These are phyloP conservation scores for Bombus waltoni DNA, from an alignment of 1,140 invertebrate species.

Conservation along the genomic window DNA sequence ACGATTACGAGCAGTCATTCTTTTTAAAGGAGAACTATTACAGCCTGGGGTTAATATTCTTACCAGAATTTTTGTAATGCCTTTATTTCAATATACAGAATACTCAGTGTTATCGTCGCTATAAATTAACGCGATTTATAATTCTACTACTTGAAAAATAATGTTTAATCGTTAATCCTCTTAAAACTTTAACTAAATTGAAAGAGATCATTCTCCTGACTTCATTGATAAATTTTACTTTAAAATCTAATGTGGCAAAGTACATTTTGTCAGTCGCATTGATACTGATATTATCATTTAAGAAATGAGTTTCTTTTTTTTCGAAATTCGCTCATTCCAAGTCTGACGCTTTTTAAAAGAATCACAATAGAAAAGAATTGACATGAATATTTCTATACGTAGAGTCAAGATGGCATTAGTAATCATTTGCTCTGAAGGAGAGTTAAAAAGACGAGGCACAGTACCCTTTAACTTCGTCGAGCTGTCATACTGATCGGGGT, in stretches of 20 bases:
- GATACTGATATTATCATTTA: too few species aligned
- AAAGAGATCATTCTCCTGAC: too few species aligned
- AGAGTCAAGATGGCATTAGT: slow-evolving; percentile 47
- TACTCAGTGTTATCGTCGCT: not conserved
- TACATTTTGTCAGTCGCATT: not conserved
- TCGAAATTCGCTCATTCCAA: not conserved
- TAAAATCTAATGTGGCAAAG: too few species aligned
- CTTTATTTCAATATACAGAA: not conserved
- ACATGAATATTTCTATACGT: not conserved
- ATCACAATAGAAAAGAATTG: not conserved
- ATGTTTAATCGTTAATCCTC: not conserved
- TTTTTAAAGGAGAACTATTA: slow-evolving; percentile 60
- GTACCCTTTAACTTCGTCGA: slow-evolving; percentile 67
- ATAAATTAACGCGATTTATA: not conserved
- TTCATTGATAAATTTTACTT: too few species aligned
- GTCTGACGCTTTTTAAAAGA: not conserved
- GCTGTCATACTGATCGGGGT: slow-evolving; percentile 66
- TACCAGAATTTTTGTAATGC: slow-evolving; percentile 20
- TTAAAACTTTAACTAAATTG: too few species aligned
- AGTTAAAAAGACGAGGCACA: slow-evolving; percentile 60
- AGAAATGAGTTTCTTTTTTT: too few species aligned
- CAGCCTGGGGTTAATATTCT: slow-evolving; percentile 40
- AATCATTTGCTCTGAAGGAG: slow-evolving; percentile 8
- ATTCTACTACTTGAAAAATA: not conserved
- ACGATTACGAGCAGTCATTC: slow-evolving; percentile 60